Evolutionary conservation across 2,113 vertebrate genomes (phyloP).

Genomic region (Sakesphorus luctuosus): DNA sequence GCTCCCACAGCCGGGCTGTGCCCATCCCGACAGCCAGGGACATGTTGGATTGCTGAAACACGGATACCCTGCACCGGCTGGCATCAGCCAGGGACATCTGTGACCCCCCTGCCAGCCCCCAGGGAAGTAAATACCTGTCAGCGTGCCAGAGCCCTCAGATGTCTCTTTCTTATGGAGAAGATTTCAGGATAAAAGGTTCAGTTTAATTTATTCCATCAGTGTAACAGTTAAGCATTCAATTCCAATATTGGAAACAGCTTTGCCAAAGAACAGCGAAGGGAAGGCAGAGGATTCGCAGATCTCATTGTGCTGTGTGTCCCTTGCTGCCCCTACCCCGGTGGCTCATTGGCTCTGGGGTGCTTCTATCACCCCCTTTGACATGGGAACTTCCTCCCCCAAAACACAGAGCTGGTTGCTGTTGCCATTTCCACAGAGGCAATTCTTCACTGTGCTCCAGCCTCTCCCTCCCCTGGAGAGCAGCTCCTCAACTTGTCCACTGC

Average conservation of each 20-base stretch:
- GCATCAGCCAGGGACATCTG: background rate
- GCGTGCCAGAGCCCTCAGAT: slow-evolving; percentile 5
- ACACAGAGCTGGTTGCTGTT: background rate
- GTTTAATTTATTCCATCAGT: slow-evolving; percentile 61
- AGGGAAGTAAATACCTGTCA: slow-evolving; percentile 44
- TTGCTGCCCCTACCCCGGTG: background rate
- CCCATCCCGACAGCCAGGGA: background rate
- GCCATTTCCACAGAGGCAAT: fast-evolving
- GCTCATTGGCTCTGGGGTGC: background rate
- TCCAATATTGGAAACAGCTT: slow-evolving; percentile 57
- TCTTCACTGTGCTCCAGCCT: background rate
- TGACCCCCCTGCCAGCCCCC: background rate
- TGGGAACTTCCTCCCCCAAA: background rate
- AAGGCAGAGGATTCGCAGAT: background rate
- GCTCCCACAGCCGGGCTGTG: background rate
- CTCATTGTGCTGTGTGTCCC: background rate
- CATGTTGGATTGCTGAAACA: fast-evolving
- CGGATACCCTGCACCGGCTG: background rate
- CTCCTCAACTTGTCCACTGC: background rate
- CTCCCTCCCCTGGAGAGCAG: background rate
- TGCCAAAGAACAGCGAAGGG: background rate
- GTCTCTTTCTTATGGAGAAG: slow-evolving; percentile 33
- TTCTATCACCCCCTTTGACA: background rate
- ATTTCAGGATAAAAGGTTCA: slow-evolving; percentile 30
- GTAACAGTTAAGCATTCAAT: slow-evolving; percentile 40